Conservation (phyloP, 1,140 invertebrate genomes). For the Idris sp. region DNA sequence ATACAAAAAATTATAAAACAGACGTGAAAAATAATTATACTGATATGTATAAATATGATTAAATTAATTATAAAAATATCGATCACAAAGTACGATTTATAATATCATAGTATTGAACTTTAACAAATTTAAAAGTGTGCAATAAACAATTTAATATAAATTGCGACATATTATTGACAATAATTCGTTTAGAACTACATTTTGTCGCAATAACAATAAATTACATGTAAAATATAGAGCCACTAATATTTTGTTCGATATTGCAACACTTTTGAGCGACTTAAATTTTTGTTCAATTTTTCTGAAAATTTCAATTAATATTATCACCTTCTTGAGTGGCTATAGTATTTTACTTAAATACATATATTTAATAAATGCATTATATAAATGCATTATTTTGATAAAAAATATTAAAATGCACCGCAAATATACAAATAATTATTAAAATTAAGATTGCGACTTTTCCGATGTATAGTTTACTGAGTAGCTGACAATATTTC, state of each 20-base stretch:
- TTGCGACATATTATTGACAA: conserved; percentile 1
- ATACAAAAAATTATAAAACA: conserved; percentile 18
- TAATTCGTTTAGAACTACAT: conserved; percentile 7
- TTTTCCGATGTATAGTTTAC: background rate
- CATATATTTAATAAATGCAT: conserved; percentile 1
- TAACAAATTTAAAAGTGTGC: conserved; percentile 3
- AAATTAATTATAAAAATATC: conserved; percentile 36
- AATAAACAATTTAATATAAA: conserved; percentile 4
- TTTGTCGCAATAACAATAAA: conserved; percentile 8
- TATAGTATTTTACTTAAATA: conserved; percentile 3
- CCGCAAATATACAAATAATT: background rate
- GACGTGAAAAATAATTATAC: conserved; percentile 15
- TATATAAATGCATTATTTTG: too few species aligned
- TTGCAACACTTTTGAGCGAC: conserved; percentile 23
- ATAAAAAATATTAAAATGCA: too few species aligned
- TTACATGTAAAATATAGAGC: conserved; percentile 10
- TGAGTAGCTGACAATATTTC: conserved; percentile 6
- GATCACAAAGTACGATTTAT: conserved; percentile 16
- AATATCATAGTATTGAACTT: conserved; percentile 20
- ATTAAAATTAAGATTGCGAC: background rate
- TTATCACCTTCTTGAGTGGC: conserved; percentile 1
- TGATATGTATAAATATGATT: conserved; percentile 19
- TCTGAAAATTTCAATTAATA: conserved; percentile 21
- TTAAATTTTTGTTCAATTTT: conserved; percentile 20
- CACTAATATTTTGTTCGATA: conserved; percentile 7